Percentiles rank a stretch among this genome's conserved stretches.
Conservation (phyloP, 2,888 invertebrate species). For the Liopterus haemorrhoidalis region DNA sequence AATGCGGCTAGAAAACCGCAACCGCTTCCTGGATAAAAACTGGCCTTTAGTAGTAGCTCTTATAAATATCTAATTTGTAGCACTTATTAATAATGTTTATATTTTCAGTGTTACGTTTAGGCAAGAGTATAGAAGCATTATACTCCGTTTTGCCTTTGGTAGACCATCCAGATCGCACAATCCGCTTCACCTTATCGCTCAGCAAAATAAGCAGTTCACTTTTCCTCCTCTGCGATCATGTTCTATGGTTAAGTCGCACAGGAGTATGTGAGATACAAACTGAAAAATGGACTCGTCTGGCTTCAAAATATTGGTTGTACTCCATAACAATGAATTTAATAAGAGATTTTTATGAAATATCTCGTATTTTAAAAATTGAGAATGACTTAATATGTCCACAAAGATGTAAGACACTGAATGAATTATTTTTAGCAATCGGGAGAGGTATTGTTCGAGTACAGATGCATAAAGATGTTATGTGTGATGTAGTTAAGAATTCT, state of each 20-base stretch:
- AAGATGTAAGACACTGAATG: conserved; percentile 31
- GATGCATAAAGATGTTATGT: conserved; percentile 60
- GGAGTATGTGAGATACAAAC: conserved; percentile 63
- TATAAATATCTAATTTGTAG: too few relatives aligned
- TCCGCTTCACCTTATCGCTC: conserved; percentile 67
- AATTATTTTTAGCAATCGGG: conserved; percentile 30
- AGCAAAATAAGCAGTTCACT: conserved; percentile 74
- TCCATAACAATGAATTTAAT: conserved; percentile 73
- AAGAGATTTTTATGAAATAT: conserved; percentile 80
- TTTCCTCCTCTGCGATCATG: conserved; percentile 78
- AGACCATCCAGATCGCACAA: conserved; percentile 63
- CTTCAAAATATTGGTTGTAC: conserved; percentile 80
- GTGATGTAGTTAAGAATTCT: conserved; percentile 79
- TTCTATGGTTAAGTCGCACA: conserved; percentile 76
- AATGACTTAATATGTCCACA: conserved; percentile 36
- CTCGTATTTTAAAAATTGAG: conserved; percentile 54
- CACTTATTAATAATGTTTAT: conserved; percentile 23
- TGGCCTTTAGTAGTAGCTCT: too few relatives aligned
- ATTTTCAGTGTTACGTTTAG: conserved; percentile 74
- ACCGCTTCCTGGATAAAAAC: not conserved
- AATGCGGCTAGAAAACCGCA: not conserved
- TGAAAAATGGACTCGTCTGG: conserved; percentile 66
- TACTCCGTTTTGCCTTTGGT: conserved; percentile 67
- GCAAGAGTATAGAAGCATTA: conserved; percentile 75
- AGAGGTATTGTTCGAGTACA: conserved; percentile 37